Conservation (phyloP, 2,113 vertebrate genomes). For the Neomonachus schauinslandi region DNA sequence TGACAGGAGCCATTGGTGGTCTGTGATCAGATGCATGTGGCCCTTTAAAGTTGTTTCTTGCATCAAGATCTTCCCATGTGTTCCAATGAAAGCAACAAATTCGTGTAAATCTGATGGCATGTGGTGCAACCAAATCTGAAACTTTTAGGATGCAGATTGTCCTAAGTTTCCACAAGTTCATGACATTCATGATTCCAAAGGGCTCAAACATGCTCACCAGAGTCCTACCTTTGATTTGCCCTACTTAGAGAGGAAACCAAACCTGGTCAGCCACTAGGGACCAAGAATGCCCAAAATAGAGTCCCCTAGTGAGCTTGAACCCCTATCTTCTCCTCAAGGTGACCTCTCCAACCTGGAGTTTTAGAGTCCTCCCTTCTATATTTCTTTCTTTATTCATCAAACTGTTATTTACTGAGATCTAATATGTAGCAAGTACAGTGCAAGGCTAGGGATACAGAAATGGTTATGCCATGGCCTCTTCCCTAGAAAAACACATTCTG, state of each 20-base stretch:
- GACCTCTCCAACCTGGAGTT: neutral
- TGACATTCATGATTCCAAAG: neutral
- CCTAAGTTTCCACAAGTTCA: slow-evolving; percentile 57
- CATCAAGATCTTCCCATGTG: neutral
- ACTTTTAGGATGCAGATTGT: neutral
- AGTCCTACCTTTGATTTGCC: neutral
- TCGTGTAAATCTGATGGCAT: slow-evolving; percentile 63
- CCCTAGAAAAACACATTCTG: neutral
- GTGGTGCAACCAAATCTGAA: slow-evolving; percentile 50
- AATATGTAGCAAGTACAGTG: neutral
- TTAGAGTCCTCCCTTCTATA: neutral
- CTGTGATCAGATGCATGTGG: slow-evolving; percentile 71
- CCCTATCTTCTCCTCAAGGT: neutral
- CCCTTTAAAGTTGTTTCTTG: slow-evolving; percentile 75
- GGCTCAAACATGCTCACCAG: neutral
- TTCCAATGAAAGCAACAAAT: slow-evolving; percentile 73
- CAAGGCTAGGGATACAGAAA: neutral
- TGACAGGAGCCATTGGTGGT: slow-evolving; percentile 71
- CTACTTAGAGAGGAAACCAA: neutral
- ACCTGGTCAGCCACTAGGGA: neutral
- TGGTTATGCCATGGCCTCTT: neutral
- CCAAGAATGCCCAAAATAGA: neutral
- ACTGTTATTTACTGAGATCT: neutral
- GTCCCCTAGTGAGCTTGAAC: neutral
- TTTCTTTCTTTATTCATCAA: neutral